Evolutionary conservation across 2,888 invertebrate genomes (phyloP).

Genomic region (Eupeodes latifasciatus): DNA sequence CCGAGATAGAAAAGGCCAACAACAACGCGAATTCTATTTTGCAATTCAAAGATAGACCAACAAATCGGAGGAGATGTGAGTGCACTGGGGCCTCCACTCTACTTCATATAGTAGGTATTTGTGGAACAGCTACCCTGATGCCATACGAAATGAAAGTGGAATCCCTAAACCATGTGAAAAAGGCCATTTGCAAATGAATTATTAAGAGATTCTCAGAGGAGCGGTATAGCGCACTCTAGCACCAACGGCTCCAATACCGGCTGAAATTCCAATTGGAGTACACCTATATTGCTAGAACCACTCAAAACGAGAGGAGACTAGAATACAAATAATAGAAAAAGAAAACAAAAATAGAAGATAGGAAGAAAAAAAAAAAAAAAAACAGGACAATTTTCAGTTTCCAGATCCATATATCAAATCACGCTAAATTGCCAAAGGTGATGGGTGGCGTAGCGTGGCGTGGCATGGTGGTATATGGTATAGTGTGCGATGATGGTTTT

Average conservation of each 20-base stretch:
- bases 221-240: not conserved
- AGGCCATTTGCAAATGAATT: constrained; percentile 75
- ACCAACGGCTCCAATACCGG: constrained; percentile 18
- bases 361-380: not conserved
- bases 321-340: not conserved
- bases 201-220: constrained; percentile 68
- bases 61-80: constrained; percentile 1
- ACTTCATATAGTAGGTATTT: not conserved
- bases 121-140: no score
- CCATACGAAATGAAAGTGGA: constrained; percentile 53
- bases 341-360: not conserved
- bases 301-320: constrained; percentile 14
- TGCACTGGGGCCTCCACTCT: not conserved
- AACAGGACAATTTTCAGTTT: constrained; percentile 44
- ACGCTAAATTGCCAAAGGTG: constrained; percentile 68
- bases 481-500: not conserved
- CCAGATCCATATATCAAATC: constrained; percentile 70
- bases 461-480: not conserved
- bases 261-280: constrained; percentile 25
- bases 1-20: constrained; percentile 51
- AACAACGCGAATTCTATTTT: constrained; percentile 56
- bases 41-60: not conserved
- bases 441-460: constrained; percentile 14
- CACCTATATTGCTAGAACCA: not conserved
- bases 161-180: constrained; percentile 73